Conservation (phyloP, 1,140 invertebrate genomes). For the Patella vulgata region DNA sequence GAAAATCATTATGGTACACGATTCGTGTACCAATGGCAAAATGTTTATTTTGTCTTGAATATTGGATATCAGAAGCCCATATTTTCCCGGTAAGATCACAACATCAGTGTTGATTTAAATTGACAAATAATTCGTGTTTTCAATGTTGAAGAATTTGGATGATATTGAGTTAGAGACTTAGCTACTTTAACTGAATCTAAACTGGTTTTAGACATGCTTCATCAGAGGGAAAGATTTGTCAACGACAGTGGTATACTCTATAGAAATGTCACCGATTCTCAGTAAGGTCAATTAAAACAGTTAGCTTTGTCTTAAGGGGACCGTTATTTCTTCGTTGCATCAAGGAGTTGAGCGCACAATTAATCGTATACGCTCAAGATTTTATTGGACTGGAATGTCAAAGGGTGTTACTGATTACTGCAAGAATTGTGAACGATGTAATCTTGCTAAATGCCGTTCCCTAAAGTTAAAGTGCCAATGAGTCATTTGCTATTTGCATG, state of each 20-base stretch:
- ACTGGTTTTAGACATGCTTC: slow-evolving; percentile 12
- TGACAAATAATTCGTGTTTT: too few relatives aligned
- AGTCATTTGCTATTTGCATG: slow-evolving; percentile 14
- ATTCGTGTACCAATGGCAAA: too few relatives aligned
- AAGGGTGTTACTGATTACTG: slow-evolving; percentile 14
- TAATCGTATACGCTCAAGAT: slow-evolving; percentile 17
- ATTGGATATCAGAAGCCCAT: too few relatives aligned
- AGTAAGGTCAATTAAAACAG: slow-evolving; percentile 1
- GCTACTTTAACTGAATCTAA: neutral
- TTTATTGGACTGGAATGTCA: slow-evolving; percentile 19
- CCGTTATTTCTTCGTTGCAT: slow-evolving; percentile 21
- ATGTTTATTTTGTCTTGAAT: too few relatives aligned
- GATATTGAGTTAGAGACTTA: too few relatives aligned
- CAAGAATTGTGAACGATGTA: slow-evolving; percentile 21
- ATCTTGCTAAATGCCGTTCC: slow-evolving; percentile 12
- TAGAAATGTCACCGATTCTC: neutral
- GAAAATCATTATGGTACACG: too few relatives aligned
- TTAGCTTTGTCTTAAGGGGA: slow-evolving; percentile 6
- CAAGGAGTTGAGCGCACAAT: slow-evolving; percentile 17
- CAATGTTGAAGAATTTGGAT: too few relatives aligned
- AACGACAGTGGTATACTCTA: slow-evolving; percentile 12
- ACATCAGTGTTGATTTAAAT: too few relatives aligned
- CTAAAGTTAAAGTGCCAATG: slow-evolving; percentile 17
- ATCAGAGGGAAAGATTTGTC: slow-evolving; percentile 13
- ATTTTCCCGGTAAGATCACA: too few relatives aligned